Conservation (phyloP, 2,888 invertebrate species). For the Synergus itoensis region DNA sequence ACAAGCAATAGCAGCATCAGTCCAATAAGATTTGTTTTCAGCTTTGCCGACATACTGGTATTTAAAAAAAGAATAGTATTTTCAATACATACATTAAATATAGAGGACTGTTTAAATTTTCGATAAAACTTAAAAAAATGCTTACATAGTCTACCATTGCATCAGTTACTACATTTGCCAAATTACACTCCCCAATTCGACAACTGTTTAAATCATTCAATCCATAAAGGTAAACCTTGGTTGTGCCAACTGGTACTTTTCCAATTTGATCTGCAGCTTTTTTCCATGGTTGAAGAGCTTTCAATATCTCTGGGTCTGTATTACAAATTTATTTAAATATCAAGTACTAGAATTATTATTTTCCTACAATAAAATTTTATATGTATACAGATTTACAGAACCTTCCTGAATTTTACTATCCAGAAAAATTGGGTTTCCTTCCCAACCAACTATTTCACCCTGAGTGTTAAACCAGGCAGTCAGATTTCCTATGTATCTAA, state of each 20-base stretch:
- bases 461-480: slow-evolving; percentile 84
- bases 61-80: slow-evolving; percentile 7
- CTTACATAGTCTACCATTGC: slow-evolving; percentile 80
- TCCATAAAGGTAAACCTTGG: slow-evolving; percentile 80
- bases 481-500: slow-evolving; percentile 87
- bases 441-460: slow-evolving; percentile 84
- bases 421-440: slow-evolving; percentile 87
- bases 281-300: slow-evolving; percentile 82
- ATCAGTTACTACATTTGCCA: slow-evolving; percentile 87
- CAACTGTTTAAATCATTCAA: slow-evolving; percentile 77
- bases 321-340: neutral
- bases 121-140: neutral
- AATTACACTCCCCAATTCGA: slow-evolving; percentile 83
- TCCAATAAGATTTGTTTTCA: slow-evolving; percentile 80
- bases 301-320: slow-evolving; percentile 81
- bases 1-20: slow-evolving; percentile 84
- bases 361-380: neutral
- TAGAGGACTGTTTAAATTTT: neutral
- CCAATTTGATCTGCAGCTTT: slow-evolving; percentile 80
- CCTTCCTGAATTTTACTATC: slow-evolving; percentile 83
- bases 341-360: neutral
- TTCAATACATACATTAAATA: no score
- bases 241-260: slow-evolving; percentile 80
- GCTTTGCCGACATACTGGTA: slow-evolving; percentile 79
- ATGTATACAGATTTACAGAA: no score